Evolutionary conservation across 2,888 invertebrate species (phyloP).

Genomic region (Agonopterix alstromeriana): DNA sequence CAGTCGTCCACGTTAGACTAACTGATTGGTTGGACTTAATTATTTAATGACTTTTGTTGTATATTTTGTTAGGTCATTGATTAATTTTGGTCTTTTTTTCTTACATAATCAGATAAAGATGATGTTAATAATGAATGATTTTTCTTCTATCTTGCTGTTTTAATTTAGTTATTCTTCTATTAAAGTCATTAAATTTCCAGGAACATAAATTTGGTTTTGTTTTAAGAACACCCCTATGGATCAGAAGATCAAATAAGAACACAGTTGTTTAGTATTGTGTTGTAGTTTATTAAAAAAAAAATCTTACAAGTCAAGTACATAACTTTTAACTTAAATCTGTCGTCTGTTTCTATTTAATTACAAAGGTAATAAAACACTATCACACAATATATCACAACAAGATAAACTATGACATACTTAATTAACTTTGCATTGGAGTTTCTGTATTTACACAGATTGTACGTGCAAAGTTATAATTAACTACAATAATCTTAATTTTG

Average conservation of each 20-base stretch:
- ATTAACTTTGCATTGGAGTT: neutral
- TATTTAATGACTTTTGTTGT: conserved; percentile 77
- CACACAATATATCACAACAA: neutral
- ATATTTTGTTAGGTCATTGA: conserved; percentile 78
- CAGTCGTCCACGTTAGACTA: conserved; percentile 57
- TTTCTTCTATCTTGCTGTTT: conserved; percentile 75
- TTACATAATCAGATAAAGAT: conserved; percentile 66
- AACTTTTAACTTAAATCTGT: too few species aligned
- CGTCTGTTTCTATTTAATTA: too few species aligned
- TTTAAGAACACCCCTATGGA: conserved; percentile 3
- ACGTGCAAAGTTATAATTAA: too few species aligned
- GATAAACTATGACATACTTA: neutral
- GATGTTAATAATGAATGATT: conserved; percentile 69
- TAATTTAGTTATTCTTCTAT: conserved; percentile 77
- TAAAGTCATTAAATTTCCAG: conserved; percentile 77
- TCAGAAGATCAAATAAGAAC: neutral
- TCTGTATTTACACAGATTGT: too few species aligned
- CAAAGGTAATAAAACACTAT: neutral
- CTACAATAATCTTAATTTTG: too few species aligned
- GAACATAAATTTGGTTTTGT: conserved; percentile 51
- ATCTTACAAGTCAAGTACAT: too few species aligned
- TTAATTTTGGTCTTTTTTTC: conserved; percentile 73
- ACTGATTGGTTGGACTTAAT: conserved; percentile 68
- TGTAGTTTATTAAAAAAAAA: too few species aligned
- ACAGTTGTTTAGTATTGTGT: too few species aligned